phyloP scores from a whole-genome alignment of 2,797 vertebrate species.

The Bradypodion pumilum region DNA sequence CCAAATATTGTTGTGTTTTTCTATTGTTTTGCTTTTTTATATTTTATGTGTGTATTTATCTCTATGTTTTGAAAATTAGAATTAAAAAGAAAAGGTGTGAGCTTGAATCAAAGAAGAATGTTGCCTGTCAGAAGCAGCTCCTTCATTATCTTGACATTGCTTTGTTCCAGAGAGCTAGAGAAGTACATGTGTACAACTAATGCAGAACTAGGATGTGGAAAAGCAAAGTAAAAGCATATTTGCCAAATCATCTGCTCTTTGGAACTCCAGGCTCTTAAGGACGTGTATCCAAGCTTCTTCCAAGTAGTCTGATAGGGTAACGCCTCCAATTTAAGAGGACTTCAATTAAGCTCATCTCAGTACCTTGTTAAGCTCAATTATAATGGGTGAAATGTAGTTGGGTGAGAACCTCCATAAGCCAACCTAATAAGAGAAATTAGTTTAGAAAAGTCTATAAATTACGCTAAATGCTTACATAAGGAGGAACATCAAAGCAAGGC shows the following conservation, averaged over 20 bases:
- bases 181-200: background rate
- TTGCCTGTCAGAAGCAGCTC: constrained; percentile 9
- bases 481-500: background rate
- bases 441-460: background rate
- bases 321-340: background rate
- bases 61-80: too few relatives aligned
- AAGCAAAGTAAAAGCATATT: background rate
- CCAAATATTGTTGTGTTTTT: too few relatives aligned
- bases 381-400: background rate
- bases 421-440: background rate
- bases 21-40: too few relatives aligned
- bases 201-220: background rate
- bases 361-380: background rate
- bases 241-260: background rate
- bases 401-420: background rate
- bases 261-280: background rate
- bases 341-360: background rate
- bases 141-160: background rate
- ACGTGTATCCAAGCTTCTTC: background rate
- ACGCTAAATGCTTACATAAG: background rate
- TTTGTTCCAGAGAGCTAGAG: background rate
- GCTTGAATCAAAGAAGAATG: constrained; percentile 4
- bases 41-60: too few relatives aligned
- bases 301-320: background rate
- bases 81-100: too few relatives aligned